Evolutionary conservation across 2,113 vertebrate genomes (phyloP).

Genomic region (Ranitomeya imitator): DNA sequence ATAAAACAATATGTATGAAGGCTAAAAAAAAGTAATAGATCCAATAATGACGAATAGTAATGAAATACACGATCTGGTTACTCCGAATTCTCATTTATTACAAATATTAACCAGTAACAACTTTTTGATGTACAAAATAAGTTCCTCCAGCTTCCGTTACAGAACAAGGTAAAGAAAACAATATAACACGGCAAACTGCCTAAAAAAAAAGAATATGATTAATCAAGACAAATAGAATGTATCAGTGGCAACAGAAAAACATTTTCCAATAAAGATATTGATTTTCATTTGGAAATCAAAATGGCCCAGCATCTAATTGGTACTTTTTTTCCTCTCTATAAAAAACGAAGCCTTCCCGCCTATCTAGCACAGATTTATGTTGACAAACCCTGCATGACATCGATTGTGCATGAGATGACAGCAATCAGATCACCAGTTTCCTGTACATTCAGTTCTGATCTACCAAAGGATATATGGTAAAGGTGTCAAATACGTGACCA

Average conservation of each 20-base stretch:
- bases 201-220: not conserved
- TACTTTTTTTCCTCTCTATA: not conserved
- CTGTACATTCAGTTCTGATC: not conserved
- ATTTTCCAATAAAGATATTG: not conserved
- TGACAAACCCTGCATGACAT: no score
- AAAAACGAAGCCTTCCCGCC: not conserved
- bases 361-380: not conserved
- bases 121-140: not conserved
- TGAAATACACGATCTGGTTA: not conserved
- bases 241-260: not conserved
- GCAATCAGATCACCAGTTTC: not conserved
- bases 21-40: not conserved
- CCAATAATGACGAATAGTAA: not conserved
- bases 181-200: not conserved
- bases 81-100: constrained; percentile 10
- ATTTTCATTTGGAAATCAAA: not conserved
- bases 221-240: not conserved
- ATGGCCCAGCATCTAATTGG: not conserved
- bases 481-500: not conserved
- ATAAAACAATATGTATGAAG: not conserved
- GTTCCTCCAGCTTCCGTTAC: not conserved
- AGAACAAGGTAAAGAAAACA: not conserved
- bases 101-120: not conserved
- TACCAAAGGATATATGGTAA: not conserved
- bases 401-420: not conserved